Evolutionary conservation across 2,113 vertebrate genomes (phyloP), one percentile per base, ranked within the genome.

Genomic region (Hemicordylus capensis): DNA sequence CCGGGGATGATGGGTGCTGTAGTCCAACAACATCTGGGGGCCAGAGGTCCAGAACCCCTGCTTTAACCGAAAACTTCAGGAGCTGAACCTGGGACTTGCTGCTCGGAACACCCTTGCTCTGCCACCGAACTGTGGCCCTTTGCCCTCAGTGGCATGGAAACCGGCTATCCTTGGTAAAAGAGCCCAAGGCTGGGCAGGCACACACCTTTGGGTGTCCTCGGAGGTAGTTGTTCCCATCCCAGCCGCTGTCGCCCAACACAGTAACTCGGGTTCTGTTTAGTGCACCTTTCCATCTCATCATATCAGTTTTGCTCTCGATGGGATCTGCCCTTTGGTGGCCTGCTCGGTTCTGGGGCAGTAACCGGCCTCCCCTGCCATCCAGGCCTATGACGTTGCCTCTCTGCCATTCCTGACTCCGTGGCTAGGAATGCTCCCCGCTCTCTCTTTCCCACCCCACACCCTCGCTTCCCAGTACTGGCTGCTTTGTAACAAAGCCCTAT

Each of bases 321-420:
- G 8, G 46, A 2, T 10, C 24, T 64, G 0, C 34, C 14, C 10
- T 48, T 17, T 74, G 72, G 46, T n/a, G 28, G 20, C 14, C 14
- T 14, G 4, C 54, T 34, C 14, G 75, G 2, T 58, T 24, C 20
- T 37, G 54, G 54, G 17, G 22, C 1, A 1, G 1, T 28, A 8
- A 6, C 58, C 14, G 2, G 37, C 63, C 46, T n/a, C 28, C 26
- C 58, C 14, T 24, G n/a, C 24, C 15, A 4, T 14, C 67, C 67
- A 31, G 4, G 11, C 20, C 7, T 20, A 31, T 37, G 22, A 20
- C 10, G 20, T 5, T 11, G 7, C 24, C n/a, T 70, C 81, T 3
- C 2, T 24, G n/a, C 5, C 2, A 4, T 1, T 42, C 46, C 12
- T 2, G n/a, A 51, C 2, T 48, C 3, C 4, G 46, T 19, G 34